phyloP scores from a whole-genome alignment of 2,113 vertebrate genomes.

The Pao palembangensis region DNA sequence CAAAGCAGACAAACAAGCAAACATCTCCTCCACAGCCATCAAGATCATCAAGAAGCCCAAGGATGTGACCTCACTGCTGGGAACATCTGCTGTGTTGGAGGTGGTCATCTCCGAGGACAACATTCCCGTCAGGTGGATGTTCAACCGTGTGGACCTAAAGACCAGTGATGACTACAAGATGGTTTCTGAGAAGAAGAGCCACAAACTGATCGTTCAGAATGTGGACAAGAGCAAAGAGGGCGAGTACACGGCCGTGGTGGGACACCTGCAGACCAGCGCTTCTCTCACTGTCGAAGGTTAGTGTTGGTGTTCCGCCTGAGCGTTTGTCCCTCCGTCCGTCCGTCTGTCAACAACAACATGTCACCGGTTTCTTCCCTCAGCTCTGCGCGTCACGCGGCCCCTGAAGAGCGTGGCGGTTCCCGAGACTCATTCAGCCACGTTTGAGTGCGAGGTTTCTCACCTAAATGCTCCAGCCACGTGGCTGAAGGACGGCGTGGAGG shows the following conservation, averaged over 20 bases:
- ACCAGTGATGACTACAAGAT: slow-evolving; percentile 80
- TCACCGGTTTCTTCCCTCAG: slow-evolving; percentile 59
- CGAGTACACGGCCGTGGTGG: slow-evolving; percentile 85
- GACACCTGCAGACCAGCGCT: slow-evolving; percentile 87
- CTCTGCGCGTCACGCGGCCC: slow-evolving; percentile 88
- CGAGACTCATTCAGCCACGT: slow-evolving; percentile 91
- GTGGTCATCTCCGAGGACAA: slow-evolving; percentile 91
- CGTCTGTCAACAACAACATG: not conserved
- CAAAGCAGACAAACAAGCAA: not conserved
- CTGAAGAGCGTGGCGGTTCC: slow-evolving; percentile 88
- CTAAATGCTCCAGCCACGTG: slow-evolving; percentile 92
- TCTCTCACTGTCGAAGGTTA: slow-evolving; percentile 88
- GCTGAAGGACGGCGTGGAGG: slow-evolving; percentile 93
- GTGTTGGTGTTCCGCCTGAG: slow-evolving; percentile 29
- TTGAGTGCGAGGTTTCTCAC: slow-evolving; percentile 96
- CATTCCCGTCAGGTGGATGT: slow-evolving; percentile 91
- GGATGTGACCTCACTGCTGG: slow-evolving; percentile 90
- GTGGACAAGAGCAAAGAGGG: slow-evolving; percentile 82
- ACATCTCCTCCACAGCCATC: slow-evolving; percentile 76
- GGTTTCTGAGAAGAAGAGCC: slow-evolving; percentile 88
- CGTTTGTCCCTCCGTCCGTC: not conserved
- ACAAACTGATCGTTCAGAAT: slow-evolving; percentile 86
- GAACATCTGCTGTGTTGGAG: slow-evolving; percentile 86
- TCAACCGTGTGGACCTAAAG: slow-evolving; percentile 83
- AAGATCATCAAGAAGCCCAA: slow-evolving; percentile 97